Base-by-base conservation (phyloP, 2,888 invertebrate genomes). In the Lordiphosa andalusiaca region DNA sequence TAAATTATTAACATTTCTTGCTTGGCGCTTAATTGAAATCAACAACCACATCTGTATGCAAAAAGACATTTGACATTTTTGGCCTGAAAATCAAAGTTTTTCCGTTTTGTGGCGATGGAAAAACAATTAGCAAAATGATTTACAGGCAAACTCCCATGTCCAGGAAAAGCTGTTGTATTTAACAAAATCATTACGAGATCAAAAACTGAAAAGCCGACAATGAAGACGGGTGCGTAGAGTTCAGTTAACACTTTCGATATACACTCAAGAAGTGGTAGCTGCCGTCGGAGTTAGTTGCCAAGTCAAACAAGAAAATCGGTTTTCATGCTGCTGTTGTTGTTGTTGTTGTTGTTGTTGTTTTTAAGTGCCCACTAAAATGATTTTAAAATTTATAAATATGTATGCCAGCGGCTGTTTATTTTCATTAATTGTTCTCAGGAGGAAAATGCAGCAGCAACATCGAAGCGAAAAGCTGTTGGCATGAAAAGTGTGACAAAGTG, bases 371-470 rank as follows among this genome's bases (percentile, higher is more conserved):
- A 69, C 68, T 74, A 74, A 77, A 84, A 74, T 74, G 67, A 77
- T 81, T 81, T 77, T 62, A 51, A 71, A 49, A 60, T 55, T 67
- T 67, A 64, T 67, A 64, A 52, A 59, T 68, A 69, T 67, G 56
- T 62, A 53, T 63, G 80, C 80, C 81, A 61, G 84, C 73, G 85
- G 85, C 85, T 81, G 85, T 81, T 81, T 81, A 85, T 81, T 81
- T 81, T 81, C 84, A 84, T 84, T 81, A 81, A 81, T 81, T 81
- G 81, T 81, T 81, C 85, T 85, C 81, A 81, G 85, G 85, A 73
- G 82, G 77, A 69, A 76, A 78, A 71, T 71, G 70, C 48, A 53
- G 38, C 67, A 55, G n/a, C 53, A 60, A 39, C 60, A 67, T 5
- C 72, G 63, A 61, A 56, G 53, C 44, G 53, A 53, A 50, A 56